These are phyloP conservation scores for Sceloporus tristichus DNA, from an alignment of 2,113 vertebrate genomes.

Conservation along the genomic window DNA sequence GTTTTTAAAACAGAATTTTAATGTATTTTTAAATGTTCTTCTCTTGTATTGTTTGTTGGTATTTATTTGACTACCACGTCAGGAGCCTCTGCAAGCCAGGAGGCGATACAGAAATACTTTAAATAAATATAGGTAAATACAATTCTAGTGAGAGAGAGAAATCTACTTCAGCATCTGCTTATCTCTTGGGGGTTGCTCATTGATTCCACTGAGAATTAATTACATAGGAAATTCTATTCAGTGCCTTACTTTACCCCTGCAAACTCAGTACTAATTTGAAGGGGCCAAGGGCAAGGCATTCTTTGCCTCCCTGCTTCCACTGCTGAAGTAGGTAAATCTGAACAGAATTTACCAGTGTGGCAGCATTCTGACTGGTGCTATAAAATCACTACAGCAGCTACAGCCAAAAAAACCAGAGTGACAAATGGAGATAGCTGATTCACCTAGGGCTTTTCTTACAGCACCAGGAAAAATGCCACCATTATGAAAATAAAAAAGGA, in stretches of 20 bases:
- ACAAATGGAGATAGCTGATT: neutral
- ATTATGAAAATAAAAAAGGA: neutral
- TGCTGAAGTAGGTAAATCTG: too few species aligned
- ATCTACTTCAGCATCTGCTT: neutral
- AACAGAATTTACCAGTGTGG: neutral
- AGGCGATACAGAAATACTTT: too few species aligned
- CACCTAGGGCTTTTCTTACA: neutral
- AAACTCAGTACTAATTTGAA: neutral
- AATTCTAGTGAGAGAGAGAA: neutral
- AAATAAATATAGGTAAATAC: too few species aligned
- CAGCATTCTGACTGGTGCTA: neutral
- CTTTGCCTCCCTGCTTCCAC: neutral
- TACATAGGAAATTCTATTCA: too few species aligned
- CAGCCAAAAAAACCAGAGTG: neutral
- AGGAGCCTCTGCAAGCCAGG: too few species aligned
- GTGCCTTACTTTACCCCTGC: neutral
- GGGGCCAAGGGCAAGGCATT: neutral
- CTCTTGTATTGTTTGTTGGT: too few species aligned
- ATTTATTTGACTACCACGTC: too few species aligned
- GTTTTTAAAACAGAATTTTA: too few species aligned
- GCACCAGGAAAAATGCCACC: neutral
- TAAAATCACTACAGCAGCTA: neutral
- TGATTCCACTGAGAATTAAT: too few species aligned
- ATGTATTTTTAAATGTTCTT: too few species aligned
- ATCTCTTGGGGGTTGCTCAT: too few species aligned